Base-by-base conservation (phyloP, 2,888 invertebrate species). In the Xiphydria camelus region DNA sequence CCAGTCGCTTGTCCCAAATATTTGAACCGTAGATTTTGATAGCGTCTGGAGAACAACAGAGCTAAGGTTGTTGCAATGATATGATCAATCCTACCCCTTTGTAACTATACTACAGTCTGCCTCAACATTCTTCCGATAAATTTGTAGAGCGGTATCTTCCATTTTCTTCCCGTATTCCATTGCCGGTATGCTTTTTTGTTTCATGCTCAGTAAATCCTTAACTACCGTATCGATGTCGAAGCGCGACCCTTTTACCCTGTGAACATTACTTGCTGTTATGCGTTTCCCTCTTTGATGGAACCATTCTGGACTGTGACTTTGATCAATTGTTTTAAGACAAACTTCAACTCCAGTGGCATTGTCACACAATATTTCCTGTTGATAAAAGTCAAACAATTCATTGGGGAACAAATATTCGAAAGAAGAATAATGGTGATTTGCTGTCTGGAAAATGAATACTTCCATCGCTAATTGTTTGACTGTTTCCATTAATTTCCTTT, bases 71-170 rank as follows among this genome's bases (percentile, higher is more conserved):
- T 10, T 38, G 6, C 3, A 51, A 3, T 10, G 21, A 42, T 22
- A 57, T 31, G n/a, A 55, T 48, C 6, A 55, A 29, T 5, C 57
- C 53, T 29, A 55, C 55, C n/a, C n/a, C n/a, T n/a, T n/a, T 49
- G 50, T 40, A 29, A 55, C 22, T 22, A 58, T 35, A 21, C 50
- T 32, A 14, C 35, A 48, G 20, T 22, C 39, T 4, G 26, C 38
- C 33, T 39, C 20, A n/a, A 55, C 12, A 20, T 47, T 9, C 29
- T 48, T 37, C 39, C 48, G 29, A 39, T 53, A 55, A 22, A 53
- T 45, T 26, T 45, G 36, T 4, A 55, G 37, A 17, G 53, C 55
- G 15, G 18, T 12, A 37, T 46, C 36, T 36, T 52, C 49, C 18
- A 25, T 52, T 44, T 51, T 57, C 45, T 47, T 52, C 5, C 49